These are phyloP conservation scores for Petromus typicus DNA, from an alignment of 2,113 vertebrate genomes.

Conservation along the genomic window DNA sequence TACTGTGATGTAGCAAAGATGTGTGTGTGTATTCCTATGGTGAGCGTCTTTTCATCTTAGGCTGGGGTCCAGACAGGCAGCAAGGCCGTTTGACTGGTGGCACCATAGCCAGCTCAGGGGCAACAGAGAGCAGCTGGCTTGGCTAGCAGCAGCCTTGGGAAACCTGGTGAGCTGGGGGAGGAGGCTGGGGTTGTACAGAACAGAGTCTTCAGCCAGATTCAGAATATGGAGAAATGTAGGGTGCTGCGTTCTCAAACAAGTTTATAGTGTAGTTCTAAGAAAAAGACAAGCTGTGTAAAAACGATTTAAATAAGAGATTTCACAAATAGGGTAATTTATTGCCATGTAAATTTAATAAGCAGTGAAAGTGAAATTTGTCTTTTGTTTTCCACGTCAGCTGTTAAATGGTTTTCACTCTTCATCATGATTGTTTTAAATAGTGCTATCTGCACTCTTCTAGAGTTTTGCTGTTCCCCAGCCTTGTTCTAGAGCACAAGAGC, in stretches of 20 bases:
- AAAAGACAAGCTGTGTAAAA: neutral
- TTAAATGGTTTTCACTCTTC: neutral
- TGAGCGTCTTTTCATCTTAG: neutral
- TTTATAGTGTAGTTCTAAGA: neutral
- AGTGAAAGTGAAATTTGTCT: neutral
- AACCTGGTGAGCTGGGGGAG: neutral
- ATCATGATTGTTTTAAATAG: neutral
- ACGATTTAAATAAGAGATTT: slow-evolving; percentile 31
- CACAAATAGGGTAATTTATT: neutral
- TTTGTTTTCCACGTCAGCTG: neutral
- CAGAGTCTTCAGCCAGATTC: neutral
- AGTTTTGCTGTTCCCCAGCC: neutral
- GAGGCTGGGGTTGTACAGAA: neutral
- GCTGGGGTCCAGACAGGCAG: neutral
- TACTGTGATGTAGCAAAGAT: neutral
- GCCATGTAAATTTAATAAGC: slow-evolving; percentile 2
- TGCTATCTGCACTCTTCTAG: neutral
- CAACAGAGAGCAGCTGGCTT: neutral
- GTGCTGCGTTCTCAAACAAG: neutral
- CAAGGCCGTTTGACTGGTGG: neutral
- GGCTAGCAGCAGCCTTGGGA: neutral
- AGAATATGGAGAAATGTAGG: neutral
- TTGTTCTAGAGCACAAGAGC: neutral
- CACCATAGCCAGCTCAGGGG: too few relatives aligned
- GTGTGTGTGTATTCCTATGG: neutral